Conservation (phyloP, 1,140 invertebrate species). For the Brachionus paranguensis region DNA sequence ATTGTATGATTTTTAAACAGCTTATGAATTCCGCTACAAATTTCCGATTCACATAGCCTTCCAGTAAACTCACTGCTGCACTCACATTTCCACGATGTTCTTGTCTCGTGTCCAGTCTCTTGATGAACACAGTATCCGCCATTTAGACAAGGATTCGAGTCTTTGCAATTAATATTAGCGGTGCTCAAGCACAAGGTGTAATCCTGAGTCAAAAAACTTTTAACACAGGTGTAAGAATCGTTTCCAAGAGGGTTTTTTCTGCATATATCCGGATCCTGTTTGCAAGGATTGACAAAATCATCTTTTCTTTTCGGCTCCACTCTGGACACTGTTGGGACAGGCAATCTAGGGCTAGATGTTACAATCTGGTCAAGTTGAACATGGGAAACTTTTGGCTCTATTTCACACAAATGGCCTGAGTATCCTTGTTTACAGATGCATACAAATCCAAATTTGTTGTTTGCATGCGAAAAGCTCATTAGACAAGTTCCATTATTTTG, state of each 20-base stretch:
- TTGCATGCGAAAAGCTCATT: not conserved
- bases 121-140: not conserved
- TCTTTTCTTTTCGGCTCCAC: not conserved
- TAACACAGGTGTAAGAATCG: conserved; percentile 21
- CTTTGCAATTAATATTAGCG: not conserved
- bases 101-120: not conserved
- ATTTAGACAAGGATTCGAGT: conserved; percentile 35
- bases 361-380: not conserved
- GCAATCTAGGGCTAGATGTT: not conserved
- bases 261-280: conserved; percentile 13
- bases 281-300: conserved; percentile 1
- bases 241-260: conserved; percentile 29
- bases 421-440: conserved; percentile 8
- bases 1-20: conserved; percentile 30
- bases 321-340: not conserved
- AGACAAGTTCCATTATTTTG: conserved; percentile 30
- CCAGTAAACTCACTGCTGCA: conserved; percentile 25
- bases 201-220: conserved; percentile 32
- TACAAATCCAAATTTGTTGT: conserved; percentile 21
- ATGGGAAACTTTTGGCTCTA: not conserved
- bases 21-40: conserved; percentile 19
- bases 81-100: conserved; percentile 9
- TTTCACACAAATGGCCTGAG: conserved; percentile 23
- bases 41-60: conserved; percentile 14
- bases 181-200: conserved; percentile 1